Evolutionary conservation across 2,888 invertebrate genomes (phyloP), one percentile per base, ranked within the genome.

Genomic region (Cephus pygmeus): DNA sequence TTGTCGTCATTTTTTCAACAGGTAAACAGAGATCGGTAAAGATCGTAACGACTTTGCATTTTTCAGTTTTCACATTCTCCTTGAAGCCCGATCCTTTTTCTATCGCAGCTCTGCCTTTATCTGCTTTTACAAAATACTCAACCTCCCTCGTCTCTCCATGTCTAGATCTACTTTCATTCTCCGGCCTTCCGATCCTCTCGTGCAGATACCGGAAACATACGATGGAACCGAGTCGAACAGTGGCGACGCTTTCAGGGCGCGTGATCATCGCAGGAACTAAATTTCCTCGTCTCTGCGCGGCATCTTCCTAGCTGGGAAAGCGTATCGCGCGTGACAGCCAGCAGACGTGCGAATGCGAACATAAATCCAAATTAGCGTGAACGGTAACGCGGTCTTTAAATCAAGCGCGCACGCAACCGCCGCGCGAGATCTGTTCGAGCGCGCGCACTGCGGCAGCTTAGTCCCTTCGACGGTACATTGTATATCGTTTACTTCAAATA

Each of bases 331-430:
- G 73, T 75, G 74, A 33, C 74, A 73, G 74, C 34, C 74, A 23
- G 35, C 76, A 82, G 87, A 90, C 90, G 87, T 87, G 85, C 88
- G 85, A 90, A 90, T 87, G 86, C 86, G 88, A 90, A 90, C 90
- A 91, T 91, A 91, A 91, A 91, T 91, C 89, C 90, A 91, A 91
- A 91, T 91, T 90, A 91, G 90, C 89, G 88, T 85, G 83, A 85
- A 86, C 83, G 40, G 84, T 86, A 88, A 85, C 86, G 86, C 83
- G 83, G 81, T 79, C 81, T 81, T 77, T 79, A 56, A 75, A 40
- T 79, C 79, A 80, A 81, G 84, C 85, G 84, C 82, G 83, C 56
- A 77, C 79, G 81, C 78, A 56, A 56, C 40, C 40, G 75, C 76
- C 34, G 76, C 78, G 80, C 81, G 77, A 82, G 82, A 83, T 82